Base-by-base conservation (phyloP, 2,113 vertebrate genomes). In the Alethe castanea region DNA sequence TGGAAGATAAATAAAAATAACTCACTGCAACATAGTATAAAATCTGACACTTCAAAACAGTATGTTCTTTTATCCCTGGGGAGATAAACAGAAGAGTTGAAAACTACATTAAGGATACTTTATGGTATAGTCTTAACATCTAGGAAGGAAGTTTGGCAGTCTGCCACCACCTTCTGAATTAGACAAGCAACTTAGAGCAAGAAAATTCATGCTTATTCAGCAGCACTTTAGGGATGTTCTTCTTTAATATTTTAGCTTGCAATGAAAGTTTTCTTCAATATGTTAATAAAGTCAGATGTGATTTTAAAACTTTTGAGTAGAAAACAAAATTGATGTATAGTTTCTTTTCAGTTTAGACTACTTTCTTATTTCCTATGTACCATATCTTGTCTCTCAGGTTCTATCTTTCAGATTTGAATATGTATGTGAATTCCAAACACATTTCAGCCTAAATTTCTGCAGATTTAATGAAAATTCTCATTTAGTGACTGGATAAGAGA, bases 1-100 rank as follows among this genome's bases (percentile, higher is more conserved):
- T 82, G 50, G 92, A 95, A 95, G 61, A 98, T 97, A 97, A 97
- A 98, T 97, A 96, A 97, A 97, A 98, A 97, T 95, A 96, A 92
- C 84, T 94, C 74, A 60, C 45, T 81, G 88, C 88, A 96, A 87
- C 74, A 93, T 88, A 81, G 86, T 91, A 97, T 93, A 97, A 98
- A 97, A 96, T 92, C 86, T 97, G 97, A 96, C 96, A 97, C 97
- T 98, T 98, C 94, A 93, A 97, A 98, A 96, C 85, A 95, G 73
- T 85, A 87, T 54, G 50, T 94, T 97, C 97, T 95, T 97, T 96
- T 96, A 91, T 97, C 96, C 90, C 90, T 44, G 18, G 62, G 52
- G 95, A 97, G 95, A 97, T 96, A 98, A 98, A 97, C 87, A 97
- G 95, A 97, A 96, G 90, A 86, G 95, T 91, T 96, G 94, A 97